Conservation (phyloP, 2,113 vertebrate species). For the Aldabrachelys gigantea region DNA sequence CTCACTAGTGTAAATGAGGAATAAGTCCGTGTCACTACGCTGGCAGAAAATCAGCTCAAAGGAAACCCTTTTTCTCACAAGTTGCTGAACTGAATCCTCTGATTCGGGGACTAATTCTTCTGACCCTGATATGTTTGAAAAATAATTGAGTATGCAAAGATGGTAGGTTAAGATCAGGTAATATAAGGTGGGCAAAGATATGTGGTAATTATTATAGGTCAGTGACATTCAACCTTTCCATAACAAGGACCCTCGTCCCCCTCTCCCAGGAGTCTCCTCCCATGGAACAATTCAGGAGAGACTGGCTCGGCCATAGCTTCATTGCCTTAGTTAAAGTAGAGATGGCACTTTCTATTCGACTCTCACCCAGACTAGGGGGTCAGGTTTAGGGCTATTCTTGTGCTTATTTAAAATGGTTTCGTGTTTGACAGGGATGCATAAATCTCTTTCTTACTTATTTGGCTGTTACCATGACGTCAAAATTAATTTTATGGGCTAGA, state of each 20-base stretch:
- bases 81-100: not conserved
- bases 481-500: conserved; percentile 60
- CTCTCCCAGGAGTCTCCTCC: no score
- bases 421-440: not conserved
- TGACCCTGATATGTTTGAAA: accelerated
- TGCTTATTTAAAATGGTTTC: not conserved
- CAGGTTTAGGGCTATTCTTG: not conserved
- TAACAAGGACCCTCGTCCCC: no score
- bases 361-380: not conserved
- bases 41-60: not conserved
- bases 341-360: not conserved
- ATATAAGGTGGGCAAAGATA: no score
- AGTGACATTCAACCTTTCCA: no score
- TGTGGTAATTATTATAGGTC: no score
- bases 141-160: accelerated
- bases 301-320: accelerated
- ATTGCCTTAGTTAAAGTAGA: accelerated
- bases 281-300: no score
- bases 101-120: not conserved
- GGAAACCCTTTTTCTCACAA: accelerated
- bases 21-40: not conserved
- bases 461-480: conserved; percentile 72
- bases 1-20: not conserved
- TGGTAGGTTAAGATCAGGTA: no score
- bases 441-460: not conserved